Conservation (phyloP, 2,888 invertebrate species). For the Cantharis lateralis region DNA sequence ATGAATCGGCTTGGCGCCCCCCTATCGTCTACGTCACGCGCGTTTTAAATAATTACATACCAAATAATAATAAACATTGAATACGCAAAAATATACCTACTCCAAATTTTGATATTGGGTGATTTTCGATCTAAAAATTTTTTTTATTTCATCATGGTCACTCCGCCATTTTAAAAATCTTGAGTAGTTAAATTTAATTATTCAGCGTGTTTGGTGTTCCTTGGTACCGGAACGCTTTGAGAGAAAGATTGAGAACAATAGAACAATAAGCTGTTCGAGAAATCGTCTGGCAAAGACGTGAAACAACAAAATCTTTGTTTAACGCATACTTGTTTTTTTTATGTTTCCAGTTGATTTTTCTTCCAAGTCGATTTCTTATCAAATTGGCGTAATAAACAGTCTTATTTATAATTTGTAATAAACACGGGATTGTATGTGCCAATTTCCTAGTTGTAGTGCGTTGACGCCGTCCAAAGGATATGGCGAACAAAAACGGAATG, state of each 20-base stretch:
- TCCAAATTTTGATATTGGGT: not conserved
- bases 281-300: conserved; percentile 9
- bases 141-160: not conserved
- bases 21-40: conserved; percentile 10
- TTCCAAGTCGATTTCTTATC: too few relatives aligned
- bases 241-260: conserved; percentile 35
- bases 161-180: not conserved
- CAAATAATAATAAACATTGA: not conserved
- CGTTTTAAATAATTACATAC: conserved; percentile 16
- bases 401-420: not conserved
- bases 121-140: not conserved
- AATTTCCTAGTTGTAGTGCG: conserved; percentile 7
- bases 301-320: conserved; percentile 18
- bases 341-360: not conserved
- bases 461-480: conserved; percentile 4
- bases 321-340: too few relatives aligned
- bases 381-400: not conserved
- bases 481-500: not conserved
- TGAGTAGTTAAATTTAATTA: conserved; percentile 24
- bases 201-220: conserved; percentile 34
- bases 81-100: too few relatives aligned
- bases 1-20: conserved; percentile 26
- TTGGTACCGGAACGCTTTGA: conserved; percentile 37
- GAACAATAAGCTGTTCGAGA: conserved; percentile 26
- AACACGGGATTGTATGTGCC: not conserved